Evolutionary conservation across 2,888 invertebrate species (phyloP).

Genomic region (Drymonia ruficornis): DNA sequence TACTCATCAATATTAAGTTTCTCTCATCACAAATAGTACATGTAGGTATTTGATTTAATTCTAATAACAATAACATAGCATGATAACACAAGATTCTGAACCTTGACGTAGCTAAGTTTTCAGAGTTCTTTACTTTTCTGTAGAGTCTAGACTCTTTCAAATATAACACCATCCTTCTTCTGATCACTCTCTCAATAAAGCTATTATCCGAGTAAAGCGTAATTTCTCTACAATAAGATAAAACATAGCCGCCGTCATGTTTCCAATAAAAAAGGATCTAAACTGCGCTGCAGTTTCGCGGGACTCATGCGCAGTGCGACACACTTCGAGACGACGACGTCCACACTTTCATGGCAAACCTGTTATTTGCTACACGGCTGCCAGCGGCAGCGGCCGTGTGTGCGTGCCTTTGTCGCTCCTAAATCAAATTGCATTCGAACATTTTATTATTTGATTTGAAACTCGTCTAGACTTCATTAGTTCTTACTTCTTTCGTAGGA

Average conservation of each 20-base stretch:
- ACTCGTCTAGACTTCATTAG: background rate
- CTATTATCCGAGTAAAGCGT: too few species aligned
- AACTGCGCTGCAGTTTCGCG: constrained; percentile 42
- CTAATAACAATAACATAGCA: too few species aligned
- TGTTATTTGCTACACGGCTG: constrained; percentile 46
- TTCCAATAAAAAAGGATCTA: constrained; percentile 44
- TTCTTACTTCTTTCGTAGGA: background rate
- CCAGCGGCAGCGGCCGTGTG: constrained; percentile 21
- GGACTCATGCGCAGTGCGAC: constrained; percentile 49
- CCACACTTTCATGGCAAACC: constrained; percentile 60
- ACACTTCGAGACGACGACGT: constrained; percentile 45
- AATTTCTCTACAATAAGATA: constrained; percentile 12
- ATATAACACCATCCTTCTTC: too few species aligned
- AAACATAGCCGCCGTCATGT: constrained; percentile 31
- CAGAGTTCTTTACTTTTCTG: too few species aligned
- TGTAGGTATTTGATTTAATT: too few species aligned
- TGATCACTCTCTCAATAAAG: too few species aligned
- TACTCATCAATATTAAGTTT: too few species aligned
- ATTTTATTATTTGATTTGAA: constrained; percentile 15
- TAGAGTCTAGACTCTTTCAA: too few species aligned
- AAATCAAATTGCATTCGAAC: constrained; percentile 53
- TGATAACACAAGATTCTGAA: too few species aligned
- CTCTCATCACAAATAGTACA: too few species aligned
- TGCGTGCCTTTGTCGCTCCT: constrained; percentile 49
- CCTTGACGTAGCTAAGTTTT: too few species aligned